Percentiles rank a stretch among this genome's conserved stretches.
phyloP scores from a whole-genome alignment of 2,113 vertebrate species.

The Motacilla tschutschensis region DNA sequence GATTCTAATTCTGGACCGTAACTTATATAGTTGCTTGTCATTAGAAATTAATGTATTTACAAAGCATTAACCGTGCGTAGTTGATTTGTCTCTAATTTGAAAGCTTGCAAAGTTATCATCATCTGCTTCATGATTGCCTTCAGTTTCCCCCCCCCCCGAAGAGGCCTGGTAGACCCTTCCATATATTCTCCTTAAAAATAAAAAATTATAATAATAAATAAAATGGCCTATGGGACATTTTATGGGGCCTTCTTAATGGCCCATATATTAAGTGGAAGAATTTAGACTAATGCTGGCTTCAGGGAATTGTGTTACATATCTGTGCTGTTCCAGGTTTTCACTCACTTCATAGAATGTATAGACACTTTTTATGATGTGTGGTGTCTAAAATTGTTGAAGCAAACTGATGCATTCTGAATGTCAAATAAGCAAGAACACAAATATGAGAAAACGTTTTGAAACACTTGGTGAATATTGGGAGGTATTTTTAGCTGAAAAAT shows the following conservation, averaged over 20 bases:
- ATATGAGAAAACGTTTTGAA: not conserved
- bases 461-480: not conserved
- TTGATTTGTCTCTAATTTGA: not conserved
- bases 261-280: not conserved
- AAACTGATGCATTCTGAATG: not conserved
- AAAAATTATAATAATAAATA: not conserved
- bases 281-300: not conserved
- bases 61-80: rapidly evolving
- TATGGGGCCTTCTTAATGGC: not conserved
- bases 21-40: not conserved
- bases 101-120: not conserved
- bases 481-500: not conserved
- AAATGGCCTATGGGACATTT: not conserved
- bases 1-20: rapidly evolving
- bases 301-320: not conserved
- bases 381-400: not conserved
- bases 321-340: not conserved
- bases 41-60: not conserved
- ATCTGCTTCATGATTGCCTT: not conserved
- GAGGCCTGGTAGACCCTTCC: not conserved
- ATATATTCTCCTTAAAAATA: not conserved
- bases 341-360: not conserved
- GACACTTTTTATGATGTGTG: not conserved
- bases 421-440: not conserved
- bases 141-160: not conserved